phyloP scores from a whole-genome alignment of 2,797 vertebrate genomes.

The Argentina silus region DNA sequence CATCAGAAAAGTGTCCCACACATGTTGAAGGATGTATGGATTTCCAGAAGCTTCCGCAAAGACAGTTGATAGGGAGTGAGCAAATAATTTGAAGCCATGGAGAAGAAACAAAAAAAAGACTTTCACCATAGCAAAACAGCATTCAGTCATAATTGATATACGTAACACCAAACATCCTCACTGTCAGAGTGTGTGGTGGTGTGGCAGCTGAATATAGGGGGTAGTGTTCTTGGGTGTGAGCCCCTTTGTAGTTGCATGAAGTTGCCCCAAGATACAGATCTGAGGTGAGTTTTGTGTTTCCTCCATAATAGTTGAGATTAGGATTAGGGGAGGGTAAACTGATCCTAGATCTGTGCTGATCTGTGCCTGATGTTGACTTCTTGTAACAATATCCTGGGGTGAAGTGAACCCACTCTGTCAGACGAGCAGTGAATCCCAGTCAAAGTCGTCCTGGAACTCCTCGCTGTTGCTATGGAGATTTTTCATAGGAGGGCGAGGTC shows the following conservation, averaged over 20 bases:
- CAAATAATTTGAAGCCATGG: conserved; percentile 19
- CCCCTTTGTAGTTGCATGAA: background rate
- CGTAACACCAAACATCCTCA: conserved; percentile 32
- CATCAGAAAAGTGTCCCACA: background rate
- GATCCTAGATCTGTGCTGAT: background rate
- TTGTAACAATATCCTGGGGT: background rate
- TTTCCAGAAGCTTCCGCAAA: conserved; percentile 17
- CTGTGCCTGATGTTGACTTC: background rate
- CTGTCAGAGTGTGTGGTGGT: background rate
- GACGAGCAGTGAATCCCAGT: conserved; percentile 88
- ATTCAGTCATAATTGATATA: conserved; percentile 48
- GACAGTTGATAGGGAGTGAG: background rate
- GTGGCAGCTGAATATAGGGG: conserved; percentile 27
- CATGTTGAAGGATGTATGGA: too few species aligned
- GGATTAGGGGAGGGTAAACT: background rate
- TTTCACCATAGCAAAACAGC: conserved; percentile 28
- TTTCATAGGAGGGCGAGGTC: conserved; percentile 81
- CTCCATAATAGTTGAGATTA: background rate
- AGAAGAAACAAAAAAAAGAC: conserved; percentile 18
- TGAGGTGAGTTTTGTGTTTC: background rate
- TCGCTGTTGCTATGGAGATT: conserved; percentile 86
- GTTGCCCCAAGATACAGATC: background rate
- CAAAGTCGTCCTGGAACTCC: conserved; percentile 96
- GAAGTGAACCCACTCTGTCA: conserved; percentile 44
- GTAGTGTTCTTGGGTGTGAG: conserved; percentile 13